phyloP scores from a whole-genome alignment of 2,113 vertebrate species.

The Pelecanus crispus region DNA sequence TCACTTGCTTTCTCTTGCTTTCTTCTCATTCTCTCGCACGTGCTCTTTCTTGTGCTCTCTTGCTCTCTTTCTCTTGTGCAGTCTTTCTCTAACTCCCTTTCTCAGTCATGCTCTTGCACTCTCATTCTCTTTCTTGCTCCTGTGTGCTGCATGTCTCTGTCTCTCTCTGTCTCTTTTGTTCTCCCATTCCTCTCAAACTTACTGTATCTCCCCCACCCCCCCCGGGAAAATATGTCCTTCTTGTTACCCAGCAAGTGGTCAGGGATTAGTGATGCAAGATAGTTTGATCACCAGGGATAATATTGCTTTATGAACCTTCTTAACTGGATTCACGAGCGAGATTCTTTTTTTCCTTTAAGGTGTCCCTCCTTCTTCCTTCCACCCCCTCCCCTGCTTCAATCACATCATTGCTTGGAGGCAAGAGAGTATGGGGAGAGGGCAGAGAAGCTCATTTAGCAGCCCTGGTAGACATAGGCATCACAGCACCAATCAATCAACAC shows the following conservation, averaged over 20 bases:
- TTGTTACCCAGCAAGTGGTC: neutral
- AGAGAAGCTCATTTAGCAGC: constrained; percentile 54
- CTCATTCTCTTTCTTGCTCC: neutral
- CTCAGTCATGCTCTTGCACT: neutral
- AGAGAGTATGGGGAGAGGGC: constrained; percentile 1
- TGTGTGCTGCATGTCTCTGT: accelerated
- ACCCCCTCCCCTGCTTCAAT: neutral
- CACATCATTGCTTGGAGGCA: constrained; percentile 11
- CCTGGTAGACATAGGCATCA: constrained; percentile 19
- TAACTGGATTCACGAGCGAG: neutral
- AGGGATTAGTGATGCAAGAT: neutral
- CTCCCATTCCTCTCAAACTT: neutral
- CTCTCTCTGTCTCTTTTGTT: neutral
- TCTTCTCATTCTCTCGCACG: accelerated
- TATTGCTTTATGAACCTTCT: neutral
- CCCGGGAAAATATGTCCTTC: neutral
- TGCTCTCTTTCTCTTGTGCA: accelerated
- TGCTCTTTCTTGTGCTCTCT: accelerated
- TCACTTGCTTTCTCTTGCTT: neutral
- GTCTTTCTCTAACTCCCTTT: neutral
- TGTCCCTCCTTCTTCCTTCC: neutral
- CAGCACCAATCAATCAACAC: constrained; percentile 59
- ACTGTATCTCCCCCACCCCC: too few relatives aligned
- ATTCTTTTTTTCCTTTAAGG: neutral
- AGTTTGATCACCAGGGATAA: neutral